phyloP scores from a whole-genome alignment of 2,113 vertebrate genomes.

The Helogale parvula region DNA sequence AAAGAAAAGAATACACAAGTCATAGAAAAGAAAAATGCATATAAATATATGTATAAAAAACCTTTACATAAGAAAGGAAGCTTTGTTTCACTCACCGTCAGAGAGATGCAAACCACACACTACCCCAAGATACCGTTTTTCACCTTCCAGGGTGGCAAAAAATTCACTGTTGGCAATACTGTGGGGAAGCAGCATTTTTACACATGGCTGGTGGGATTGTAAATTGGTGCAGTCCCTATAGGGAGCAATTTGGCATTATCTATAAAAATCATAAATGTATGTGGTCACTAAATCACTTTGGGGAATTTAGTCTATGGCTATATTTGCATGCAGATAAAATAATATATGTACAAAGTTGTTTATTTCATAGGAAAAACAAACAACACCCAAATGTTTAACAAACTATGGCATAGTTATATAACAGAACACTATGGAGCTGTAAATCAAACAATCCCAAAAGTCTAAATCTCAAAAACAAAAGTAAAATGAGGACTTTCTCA shows the following conservation, averaged over 20 bases:
- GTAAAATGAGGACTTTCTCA: neutral
- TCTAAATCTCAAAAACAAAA: neutral
- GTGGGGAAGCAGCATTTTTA: neutral
- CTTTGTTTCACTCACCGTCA: neutral
- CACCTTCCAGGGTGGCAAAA: neutral
- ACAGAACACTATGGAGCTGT: neutral
- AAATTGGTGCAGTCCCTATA: neutral
- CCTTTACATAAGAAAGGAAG: neutral
- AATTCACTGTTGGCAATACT: neutral
- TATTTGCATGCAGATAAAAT: constrained; percentile 29
- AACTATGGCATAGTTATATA: neutral
- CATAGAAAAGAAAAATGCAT: neutral
- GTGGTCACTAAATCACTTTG: neutral
- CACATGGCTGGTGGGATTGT: neutral
- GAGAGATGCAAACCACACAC: neutral
- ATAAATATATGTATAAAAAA: neutral
- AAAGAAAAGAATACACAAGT: neutral
- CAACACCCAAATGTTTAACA: neutral
- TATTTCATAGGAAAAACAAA: constrained; percentile 31
- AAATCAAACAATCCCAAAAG: neutral
- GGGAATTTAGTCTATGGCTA: constrained; percentile 16
- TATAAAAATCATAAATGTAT: constrained; percentile 40
- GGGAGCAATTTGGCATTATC: constrained; percentile 21
- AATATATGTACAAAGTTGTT: neutral
- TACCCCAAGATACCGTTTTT: neutral